Conservation (phyloP, 92 coral and sea anemone genomes). For the Parazoanthus darwini region DNA sequence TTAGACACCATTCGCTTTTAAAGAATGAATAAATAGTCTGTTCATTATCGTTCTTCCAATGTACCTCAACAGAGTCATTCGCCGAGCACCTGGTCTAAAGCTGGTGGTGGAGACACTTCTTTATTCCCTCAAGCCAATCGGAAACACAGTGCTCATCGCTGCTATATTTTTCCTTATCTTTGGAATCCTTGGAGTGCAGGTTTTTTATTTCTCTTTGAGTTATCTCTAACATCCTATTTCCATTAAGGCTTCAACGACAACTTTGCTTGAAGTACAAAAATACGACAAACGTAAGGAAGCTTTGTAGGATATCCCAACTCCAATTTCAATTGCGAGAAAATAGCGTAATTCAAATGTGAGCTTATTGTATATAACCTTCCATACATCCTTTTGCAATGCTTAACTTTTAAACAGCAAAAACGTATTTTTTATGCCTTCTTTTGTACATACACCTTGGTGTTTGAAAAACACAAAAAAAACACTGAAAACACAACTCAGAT, state of each 20-base stretch:
- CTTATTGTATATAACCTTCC: background rate
- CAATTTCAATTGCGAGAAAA: background rate
- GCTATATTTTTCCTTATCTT: constrained; percentile 91
- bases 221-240: too few relatives aligned
- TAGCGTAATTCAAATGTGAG: background rate
- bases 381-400: background rate
- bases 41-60: background rate
- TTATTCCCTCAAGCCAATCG: constrained; percentile 91
- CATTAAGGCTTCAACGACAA: background rate
- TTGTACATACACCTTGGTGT: too few relatives aligned
- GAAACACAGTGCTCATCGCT: constrained; percentile 96
- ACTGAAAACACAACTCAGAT: too few relatives aligned
- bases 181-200: constrained; percentile 96
- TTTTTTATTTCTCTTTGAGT: background rate
- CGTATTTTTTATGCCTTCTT: background rate
- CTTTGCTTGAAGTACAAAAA: background rate
- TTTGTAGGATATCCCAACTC: background rate
- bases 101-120: constrained; percentile 90
- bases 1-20: too few relatives aligned
- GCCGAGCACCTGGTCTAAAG: constrained; percentile 97
- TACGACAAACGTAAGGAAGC: background rate
- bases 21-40: too few relatives aligned
- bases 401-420: too few relatives aligned
- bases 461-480: too few relatives aligned
- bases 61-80: constrained; percentile 76